These are phyloP conservation scores for Sphaeramia orbicularis DNA, from an alignment of 2,797 vertebrate species.

Conservation along the genomic window DNA sequence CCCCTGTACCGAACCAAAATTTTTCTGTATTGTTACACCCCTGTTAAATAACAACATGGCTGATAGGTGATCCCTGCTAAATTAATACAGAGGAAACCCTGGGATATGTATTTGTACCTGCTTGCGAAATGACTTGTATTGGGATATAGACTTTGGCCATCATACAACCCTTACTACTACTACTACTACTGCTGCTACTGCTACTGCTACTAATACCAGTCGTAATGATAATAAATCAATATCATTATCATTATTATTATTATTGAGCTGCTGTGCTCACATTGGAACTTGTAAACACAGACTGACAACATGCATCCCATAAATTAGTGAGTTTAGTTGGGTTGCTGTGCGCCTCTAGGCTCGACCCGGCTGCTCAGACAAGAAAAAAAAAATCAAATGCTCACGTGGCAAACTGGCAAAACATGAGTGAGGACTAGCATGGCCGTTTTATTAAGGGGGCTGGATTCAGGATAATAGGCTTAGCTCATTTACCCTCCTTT, in stretches of 20 bases:
- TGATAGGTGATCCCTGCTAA: too few species aligned
- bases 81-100: too few species aligned
- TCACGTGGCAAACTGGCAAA: constrained; percentile 57
- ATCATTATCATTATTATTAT: too few species aligned
- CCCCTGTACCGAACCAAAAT: too few species aligned
- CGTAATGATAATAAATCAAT: constrained; percentile 24
- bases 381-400: constrained; percentile 52
- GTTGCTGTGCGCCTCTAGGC: constrained; percentile 56
- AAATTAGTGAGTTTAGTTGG: constrained; percentile 60
- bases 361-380: constrained; percentile 53
- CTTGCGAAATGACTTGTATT: too few species aligned
- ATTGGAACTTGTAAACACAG: constrained; percentile 57
- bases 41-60: too few species aligned
- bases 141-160: too few species aligned
- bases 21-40: too few species aligned
- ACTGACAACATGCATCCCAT: constrained; percentile 50
- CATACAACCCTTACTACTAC: too few species aligned
- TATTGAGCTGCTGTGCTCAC: constrained; percentile 39
- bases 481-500: constrained; percentile 69
- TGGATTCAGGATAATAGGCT: constrained; percentile 67
- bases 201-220: too few species aligned
- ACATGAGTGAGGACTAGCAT: constrained; percentile 43
- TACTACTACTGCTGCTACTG: too few species aligned
- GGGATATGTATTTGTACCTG: too few species aligned
- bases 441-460: constrained; percentile 52